Evolutionary conservation across 2,888 invertebrate species (phyloP).

Genomic region (Sesia bembeciformis): DNA sequence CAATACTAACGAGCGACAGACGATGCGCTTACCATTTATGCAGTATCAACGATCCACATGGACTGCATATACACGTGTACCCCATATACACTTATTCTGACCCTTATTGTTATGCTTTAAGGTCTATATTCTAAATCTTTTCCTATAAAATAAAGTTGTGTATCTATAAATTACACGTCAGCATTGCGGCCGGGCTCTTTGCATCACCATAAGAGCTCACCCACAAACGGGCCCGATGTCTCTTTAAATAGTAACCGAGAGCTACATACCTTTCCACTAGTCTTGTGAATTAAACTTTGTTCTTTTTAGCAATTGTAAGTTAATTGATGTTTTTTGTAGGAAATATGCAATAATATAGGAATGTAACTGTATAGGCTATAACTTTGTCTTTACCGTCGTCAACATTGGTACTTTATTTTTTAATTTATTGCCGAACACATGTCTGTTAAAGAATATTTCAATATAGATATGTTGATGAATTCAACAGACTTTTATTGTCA

Average conservation of each 20-base stretch:
- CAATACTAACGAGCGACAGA: not conserved
- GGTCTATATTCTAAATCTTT: not conserved
- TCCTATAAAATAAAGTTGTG: not conserved
- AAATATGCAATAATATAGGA: too few species aligned
- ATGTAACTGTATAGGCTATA: too few species aligned
- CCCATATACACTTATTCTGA: not conserved
- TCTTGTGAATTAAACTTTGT: not conserved
- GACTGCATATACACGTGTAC: not conserved
- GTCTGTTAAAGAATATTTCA: too few species aligned
- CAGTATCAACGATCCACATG: conserved; percentile 12
- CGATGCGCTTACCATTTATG: conserved; percentile 3
- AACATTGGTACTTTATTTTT: too few species aligned
- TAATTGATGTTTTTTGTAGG: not conserved
- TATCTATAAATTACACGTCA: conserved; percentile 14
- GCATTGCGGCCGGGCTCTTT: conserved; percentile 10
- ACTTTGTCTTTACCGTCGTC: too few species aligned
- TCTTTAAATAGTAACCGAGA: not conserved
- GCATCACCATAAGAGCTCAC: conserved; percentile 8
- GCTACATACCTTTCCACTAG: not conserved
- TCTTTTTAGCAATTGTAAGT: not conserved
- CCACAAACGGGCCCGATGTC: conserved; percentile 6
- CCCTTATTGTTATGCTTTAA: not conserved
- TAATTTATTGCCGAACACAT: too few species aligned
- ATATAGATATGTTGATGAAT: too few species aligned
- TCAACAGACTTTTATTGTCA: too few species aligned